Conservation (phyloP, 1,140 invertebrate species). For the Propsilocerus akamusi region DNA sequence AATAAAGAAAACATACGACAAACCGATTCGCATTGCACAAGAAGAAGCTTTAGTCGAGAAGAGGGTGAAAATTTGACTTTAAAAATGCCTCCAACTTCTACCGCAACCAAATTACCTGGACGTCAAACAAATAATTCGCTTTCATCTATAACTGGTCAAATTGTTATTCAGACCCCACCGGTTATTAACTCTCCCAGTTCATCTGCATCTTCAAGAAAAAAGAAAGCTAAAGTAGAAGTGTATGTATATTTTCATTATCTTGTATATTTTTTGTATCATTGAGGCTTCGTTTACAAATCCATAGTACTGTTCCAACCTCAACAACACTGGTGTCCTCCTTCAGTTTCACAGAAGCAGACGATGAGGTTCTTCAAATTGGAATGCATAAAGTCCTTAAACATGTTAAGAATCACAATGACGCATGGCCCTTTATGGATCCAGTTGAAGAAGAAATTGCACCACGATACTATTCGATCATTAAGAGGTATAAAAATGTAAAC, state of each 20-base stretch:
- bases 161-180: conserved; percentile 40
- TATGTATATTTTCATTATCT: conserved; percentile 30
- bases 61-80: not conserved
- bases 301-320: not conserved
- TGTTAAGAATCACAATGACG: conserved; percentile 68
- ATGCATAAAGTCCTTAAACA: conserved; percentile 77
- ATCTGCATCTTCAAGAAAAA: not conserved
- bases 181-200: not conserved
- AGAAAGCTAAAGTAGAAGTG: conserved; percentile 30
- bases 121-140: conserved; percentile 76
- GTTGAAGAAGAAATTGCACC: conserved; percentile 84
- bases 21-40: not conserved
- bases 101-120: conserved; percentile 36
- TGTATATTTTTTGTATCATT: no score
- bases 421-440: conserved; percentile 81
- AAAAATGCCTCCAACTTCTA: conserved; percentile 21
- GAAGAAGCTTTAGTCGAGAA: no score
- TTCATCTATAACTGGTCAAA: conserved; percentile 61
- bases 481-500: conserved; percentile 18
- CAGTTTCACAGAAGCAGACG: conserved; percentile 52
- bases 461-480: conserved; percentile 59
- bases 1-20: not conserved
- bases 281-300: no score
- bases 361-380: conserved; percentile 68
- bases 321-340: no score